These are phyloP conservation scores for Ginglymostoma cirratum DNA, from an alignment of 2,113 vertebrate species.

Conservation along the genomic window DNA sequence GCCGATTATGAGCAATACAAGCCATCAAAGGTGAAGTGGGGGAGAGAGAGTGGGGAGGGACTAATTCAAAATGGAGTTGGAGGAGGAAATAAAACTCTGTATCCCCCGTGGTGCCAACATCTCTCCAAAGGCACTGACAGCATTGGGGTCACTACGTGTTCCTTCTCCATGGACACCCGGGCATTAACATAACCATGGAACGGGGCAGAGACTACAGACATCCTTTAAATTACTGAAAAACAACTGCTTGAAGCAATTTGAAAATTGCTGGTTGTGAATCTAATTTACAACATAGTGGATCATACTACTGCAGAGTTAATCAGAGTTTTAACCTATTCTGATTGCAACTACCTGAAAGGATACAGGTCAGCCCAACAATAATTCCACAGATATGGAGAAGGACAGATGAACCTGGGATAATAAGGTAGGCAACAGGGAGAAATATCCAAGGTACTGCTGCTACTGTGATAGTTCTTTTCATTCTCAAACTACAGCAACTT, in stretches of 20 bases:
- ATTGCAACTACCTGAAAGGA: conserved; percentile 51
- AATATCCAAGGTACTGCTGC: conserved; percentile 49
- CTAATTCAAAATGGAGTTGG: too few relatives aligned
- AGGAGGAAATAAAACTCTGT: too few relatives aligned
- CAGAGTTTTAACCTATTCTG: background rate
- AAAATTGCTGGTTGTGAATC: background rate
- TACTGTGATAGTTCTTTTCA: background rate
- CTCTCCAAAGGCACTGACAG: too few relatives aligned
- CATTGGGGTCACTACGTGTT: too few relatives aligned
- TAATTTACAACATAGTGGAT: background rate
- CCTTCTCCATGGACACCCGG: too few relatives aligned
- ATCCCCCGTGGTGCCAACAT: too few relatives aligned
- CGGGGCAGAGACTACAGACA: too few relatives aligned
- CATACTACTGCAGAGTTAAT: background rate
- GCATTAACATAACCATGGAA: too few relatives aligned
- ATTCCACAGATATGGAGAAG: conserved; percentile 72
- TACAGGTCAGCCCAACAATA: conserved; percentile 73
- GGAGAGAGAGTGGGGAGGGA: too few relatives aligned
- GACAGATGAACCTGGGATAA: conserved; percentile 58
- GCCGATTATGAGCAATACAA: too few relatives aligned
- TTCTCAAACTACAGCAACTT: background rate
- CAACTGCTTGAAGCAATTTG: background rate
- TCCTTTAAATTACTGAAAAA: too few relatives aligned
- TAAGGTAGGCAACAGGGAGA: conserved; percentile 55
- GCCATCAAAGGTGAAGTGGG: too few relatives aligned